Evolutionary conservation across 2,888 invertebrate species (phyloP).

Genomic region (Oscheius sp.): DNA sequence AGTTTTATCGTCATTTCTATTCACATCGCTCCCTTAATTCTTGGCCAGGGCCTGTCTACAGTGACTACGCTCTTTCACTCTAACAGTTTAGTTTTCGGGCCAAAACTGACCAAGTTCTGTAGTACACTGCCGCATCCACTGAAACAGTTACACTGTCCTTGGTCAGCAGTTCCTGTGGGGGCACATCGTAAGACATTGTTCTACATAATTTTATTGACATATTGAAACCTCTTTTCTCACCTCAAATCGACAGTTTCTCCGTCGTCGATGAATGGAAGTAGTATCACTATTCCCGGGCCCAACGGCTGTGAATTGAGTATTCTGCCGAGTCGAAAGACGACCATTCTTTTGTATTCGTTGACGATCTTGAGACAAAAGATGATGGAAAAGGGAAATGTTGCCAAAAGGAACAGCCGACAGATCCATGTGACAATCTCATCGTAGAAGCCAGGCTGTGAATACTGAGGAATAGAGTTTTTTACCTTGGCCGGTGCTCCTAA

Average conservation of each 20-base stretch:
- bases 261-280: slow-evolving; percentile 70
- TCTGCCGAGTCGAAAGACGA: slow-evolving; percentile 73
- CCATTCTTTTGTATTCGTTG: slow-evolving; percentile 73
- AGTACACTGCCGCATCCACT: slow-evolving; percentile 70
- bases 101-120: slow-evolving; percentile 51
- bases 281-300: slow-evolving; percentile 71
- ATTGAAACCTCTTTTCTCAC: slow-evolving; percentile 19
- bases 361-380: slow-evolving; percentile 71
- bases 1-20: too few species aligned
- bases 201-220: slow-evolving; percentile 37
- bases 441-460: slow-evolving; percentile 4
- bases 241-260: slow-evolving; percentile 54
- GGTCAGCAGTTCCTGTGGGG: slow-evolving; percentile 74
- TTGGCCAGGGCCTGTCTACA: too few species aligned
- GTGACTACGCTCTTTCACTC: too few species aligned
- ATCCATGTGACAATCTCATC: slow-evolving; percentile 16
- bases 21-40: too few species aligned
- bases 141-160: slow-evolving; percentile 74
- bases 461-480: background rate
- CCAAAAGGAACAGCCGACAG: slow-evolving; percentile 66
- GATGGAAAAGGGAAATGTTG: slow-evolving; percentile 72
- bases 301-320: slow-evolving; percentile 54
- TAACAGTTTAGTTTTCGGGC: background rate
- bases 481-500: too few species aligned
- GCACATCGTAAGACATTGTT: slow-evolving; percentile 75